Percentiles rank a stretch among this genome's conserved stretches.
Evolutionary conservation across 2,888 invertebrate genomes (phyloP).

Genomic region (Graphium colonna): DNA sequence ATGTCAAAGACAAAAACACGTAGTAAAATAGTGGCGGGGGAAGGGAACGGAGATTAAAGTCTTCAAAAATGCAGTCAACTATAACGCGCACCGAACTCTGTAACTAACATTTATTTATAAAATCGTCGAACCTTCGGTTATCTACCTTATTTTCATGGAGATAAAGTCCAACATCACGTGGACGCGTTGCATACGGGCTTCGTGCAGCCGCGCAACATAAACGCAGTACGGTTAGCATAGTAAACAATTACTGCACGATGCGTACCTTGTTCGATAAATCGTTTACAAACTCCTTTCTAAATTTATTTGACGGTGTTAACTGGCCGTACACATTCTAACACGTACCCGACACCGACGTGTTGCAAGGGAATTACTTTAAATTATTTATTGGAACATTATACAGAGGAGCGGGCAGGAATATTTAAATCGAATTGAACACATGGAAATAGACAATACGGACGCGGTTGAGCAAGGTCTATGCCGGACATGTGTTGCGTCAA

Average conservation of each 20-base stretch:
- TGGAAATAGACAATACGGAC: conserved; percentile 22
- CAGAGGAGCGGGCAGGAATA: not conserved
- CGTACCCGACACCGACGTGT: not conserved
- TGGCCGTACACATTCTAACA: conserved; percentile 11
- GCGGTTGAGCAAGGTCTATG: conserved; percentile 40
- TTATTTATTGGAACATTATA: not conserved
- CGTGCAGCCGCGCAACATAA: conserved; percentile 58
- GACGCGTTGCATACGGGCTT: conserved; percentile 45
- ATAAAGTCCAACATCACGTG: conserved; percentile 40
- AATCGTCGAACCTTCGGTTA: conserved; percentile 35
- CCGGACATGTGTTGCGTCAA: conserved; percentile 37
- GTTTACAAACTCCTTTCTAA: conserved; percentile 42
- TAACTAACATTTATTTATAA: conserved; percentile 51
- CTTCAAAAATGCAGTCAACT: conserved; percentile 71
- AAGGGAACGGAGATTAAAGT: conserved; percentile 61
- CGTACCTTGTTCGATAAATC: conserved; percentile 61
- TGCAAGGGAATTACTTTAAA: conserved; percentile 2
- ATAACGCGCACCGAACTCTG: conserved; percentile 59
- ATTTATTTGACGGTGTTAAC: conserved; percentile 31
- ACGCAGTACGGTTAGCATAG: conserved; percentile 60
- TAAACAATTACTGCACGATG: conserved; percentile 68
- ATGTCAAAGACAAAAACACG: conserved; percentile 68
- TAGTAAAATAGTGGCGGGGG: conserved; percentile 52
- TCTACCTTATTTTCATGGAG: conserved; percentile 39
- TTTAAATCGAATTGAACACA: not conserved